Conservation (phyloP, 64 coral and sea anemone species). For the Cladopsammia gracilis region DNA sequence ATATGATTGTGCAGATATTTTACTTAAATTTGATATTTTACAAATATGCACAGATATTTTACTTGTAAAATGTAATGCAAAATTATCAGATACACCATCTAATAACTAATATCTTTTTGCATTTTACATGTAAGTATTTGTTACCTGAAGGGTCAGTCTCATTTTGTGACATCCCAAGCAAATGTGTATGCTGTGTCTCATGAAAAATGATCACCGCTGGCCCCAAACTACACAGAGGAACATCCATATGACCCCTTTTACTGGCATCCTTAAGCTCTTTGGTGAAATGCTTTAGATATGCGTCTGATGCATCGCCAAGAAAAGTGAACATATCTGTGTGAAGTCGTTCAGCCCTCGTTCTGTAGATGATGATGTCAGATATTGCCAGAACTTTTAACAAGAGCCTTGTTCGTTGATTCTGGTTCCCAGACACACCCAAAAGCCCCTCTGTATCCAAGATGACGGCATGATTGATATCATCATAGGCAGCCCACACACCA, state of each 20-base stretch:
- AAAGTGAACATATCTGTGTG: conserved; percentile 98
- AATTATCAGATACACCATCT: too few relatives aligned
- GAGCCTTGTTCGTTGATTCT: conserved; percentile 85
- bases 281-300: conserved; percentile 96
- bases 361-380: conserved; percentile 93
- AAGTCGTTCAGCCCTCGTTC: conserved; percentile 89
- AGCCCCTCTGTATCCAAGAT: conserved; percentile 97
- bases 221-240: conserved; percentile 90
- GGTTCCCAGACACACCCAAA: conserved; percentile 92
- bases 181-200: conserved; percentile 95
- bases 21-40: too few relatives aligned
- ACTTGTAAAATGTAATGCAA: too few relatives aligned
- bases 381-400: conserved; percentile 95
- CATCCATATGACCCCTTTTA: conserved; percentile 85
- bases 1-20: too few relatives aligned
- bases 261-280: conserved; percentile 85
- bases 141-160: conserved; percentile 60
- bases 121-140: neutral
- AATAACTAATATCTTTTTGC: too few relatives aligned
- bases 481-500: conserved; percentile 99
- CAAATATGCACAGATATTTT: too few relatives aligned
- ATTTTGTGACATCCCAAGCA: conserved; percentile 75
- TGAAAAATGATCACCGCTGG: conserved; percentile 98
- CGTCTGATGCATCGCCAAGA: conserved; percentile 96
- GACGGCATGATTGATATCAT: conserved; percentile 64